Evolutionary conservation across 2,113 vertebrate species (phyloP).

Genomic region (Daphoenositta chrysoptera): DNA sequence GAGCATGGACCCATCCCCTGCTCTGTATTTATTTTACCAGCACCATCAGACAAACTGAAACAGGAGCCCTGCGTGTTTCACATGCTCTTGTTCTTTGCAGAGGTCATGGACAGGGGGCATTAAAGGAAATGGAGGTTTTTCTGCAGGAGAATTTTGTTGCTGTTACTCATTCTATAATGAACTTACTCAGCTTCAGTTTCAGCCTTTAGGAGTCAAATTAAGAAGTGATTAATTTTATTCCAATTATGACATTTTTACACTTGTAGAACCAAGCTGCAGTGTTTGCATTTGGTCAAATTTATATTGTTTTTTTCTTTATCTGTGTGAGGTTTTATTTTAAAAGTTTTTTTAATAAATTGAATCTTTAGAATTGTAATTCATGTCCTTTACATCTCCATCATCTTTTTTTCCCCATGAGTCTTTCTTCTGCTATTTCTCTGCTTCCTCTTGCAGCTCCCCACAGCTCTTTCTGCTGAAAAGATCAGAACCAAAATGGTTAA

Average conservation of each 20-base stretch:
- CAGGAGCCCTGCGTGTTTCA: accelerated
- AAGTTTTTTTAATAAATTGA: neutral
- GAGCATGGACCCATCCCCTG: neutral
- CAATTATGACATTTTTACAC: neutral
- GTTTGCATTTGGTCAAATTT: neutral
- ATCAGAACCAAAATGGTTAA: neutral
- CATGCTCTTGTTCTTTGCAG: neutral
- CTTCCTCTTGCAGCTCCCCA: neutral
- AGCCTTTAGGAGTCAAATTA: neutral
- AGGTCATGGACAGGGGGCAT: neutral
- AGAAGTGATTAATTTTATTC: neutral
- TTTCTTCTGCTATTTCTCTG: neutral
- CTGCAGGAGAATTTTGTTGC: neutral
- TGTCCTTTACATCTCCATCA: neutral
- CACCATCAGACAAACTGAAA: neutral
- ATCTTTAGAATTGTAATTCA: neutral
- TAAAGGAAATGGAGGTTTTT: neutral
- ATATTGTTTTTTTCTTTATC: neutral
- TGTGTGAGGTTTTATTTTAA: neutral
- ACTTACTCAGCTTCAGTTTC: neutral
- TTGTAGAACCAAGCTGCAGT: neutral
- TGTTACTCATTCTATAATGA: neutral
- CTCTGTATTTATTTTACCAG: neutral
- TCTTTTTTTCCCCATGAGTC: neutral
- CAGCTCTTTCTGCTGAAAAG: neutral